Evolutionary conservation across 35 echinoderm and acorn worm genomes (phyloP), one percentile per base, ranked within the genome.

Genomic region (Ophiothrix spiculata): DNA sequence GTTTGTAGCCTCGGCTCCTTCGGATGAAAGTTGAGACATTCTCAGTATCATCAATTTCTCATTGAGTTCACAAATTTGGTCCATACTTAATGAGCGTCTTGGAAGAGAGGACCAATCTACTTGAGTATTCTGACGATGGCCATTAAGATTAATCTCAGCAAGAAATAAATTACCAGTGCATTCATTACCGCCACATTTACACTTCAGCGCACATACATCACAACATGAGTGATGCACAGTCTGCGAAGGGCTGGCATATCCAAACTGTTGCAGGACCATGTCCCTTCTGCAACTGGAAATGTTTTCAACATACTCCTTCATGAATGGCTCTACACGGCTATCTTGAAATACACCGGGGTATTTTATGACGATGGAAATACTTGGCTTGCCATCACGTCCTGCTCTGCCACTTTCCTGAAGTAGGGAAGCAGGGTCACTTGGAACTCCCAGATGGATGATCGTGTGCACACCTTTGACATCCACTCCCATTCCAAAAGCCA

Each of bases 401-500:
- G 88, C 73, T 63, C 88, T 90, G 25, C 88, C 88, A 84, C 81
- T 85, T 56, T 85, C 73, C 78, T 90, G 88, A 36, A 90, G 12
- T 37, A 84, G 80, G 74, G 83, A 36, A 84, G 75, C 88, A 23
- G 83, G 36, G 33, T 63, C 64, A 21, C 4, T 36, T 33, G 88
- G 75, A 10, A 79, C 80, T 8, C 88, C 88, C 77, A 77, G 25
- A 63, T 85, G 81, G 39, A 84, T 78, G 42, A 90, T 77, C 35
- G 64, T 84, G 74, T 84, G n/a, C 34, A 84, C 21, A 32, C 82
- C 75, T 60, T 85, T 78, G 38, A 84, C 80, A 90, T 90, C 39
- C 0, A 90, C 36, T 32, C 88, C 88, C 81, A 85, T 78, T 17
- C 88, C 88, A 85, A 90, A 90, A 36, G 88, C 88, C 49, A 90